Percentiles rank a stretch among this genome's conserved stretches.
Conservation (phyloP, 2,113 vertebrate genomes). For the Empidonax alnorum region DNA sequence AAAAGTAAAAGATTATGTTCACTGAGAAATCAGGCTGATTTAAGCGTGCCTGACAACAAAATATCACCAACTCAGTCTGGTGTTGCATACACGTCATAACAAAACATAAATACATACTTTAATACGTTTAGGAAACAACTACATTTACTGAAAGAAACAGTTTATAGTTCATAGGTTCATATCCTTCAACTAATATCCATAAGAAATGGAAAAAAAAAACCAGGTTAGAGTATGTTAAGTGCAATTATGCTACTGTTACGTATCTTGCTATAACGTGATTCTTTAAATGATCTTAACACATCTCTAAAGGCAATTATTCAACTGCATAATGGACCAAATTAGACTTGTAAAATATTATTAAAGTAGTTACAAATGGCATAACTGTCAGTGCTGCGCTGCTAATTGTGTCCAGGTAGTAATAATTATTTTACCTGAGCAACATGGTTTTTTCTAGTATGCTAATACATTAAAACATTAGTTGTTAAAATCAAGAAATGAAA, state of each 20-base stretch:
- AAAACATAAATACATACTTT: not conserved
- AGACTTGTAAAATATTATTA: conserved; percentile 36
- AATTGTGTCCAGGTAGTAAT: conserved; percentile 28
- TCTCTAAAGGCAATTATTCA: conserved; percentile 34
- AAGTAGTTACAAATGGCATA: conserved; percentile 3
- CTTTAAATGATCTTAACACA: not conserved
- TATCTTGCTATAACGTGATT: not conserved
- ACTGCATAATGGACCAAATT: not conserved
- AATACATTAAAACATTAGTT: not conserved
- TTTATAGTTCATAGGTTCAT: not conserved
- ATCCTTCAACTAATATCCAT: not conserved
- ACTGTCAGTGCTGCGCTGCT: not conserved
- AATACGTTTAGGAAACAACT: not conserved
- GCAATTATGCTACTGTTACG: not conserved
- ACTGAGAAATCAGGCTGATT: conserved; percentile 40
- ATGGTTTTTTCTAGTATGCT: not conserved
- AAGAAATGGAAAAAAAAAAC: not conserved
- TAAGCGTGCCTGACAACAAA: conserved; percentile 17
- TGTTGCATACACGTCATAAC: not conserved
- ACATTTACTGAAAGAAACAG: not conserved
- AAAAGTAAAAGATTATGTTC: conserved; percentile 13
- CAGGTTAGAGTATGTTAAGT: not conserved
- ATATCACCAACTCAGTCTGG: not conserved
- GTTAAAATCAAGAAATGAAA: not conserved
- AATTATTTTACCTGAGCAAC: not conserved